Conservation (phyloP, 2,888 invertebrate species). For the Ypsolopha scabrella region DNA sequence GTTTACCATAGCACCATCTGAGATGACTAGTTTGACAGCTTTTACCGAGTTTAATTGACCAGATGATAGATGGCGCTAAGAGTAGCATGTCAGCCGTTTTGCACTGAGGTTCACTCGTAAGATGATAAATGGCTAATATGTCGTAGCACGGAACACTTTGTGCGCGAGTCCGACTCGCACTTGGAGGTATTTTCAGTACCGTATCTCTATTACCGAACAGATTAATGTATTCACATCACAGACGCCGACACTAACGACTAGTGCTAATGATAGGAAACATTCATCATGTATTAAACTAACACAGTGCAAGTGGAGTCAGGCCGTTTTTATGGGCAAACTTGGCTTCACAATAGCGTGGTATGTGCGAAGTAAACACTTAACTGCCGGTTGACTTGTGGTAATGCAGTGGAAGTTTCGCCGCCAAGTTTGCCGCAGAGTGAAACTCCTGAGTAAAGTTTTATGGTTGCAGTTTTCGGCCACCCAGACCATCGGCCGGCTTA, state of each 20-base stretch:
- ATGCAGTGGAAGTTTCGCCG: conserved; percentile 53
- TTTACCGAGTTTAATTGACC: too few relatives aligned
- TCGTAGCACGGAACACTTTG: too few relatives aligned
- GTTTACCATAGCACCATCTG: too few relatives aligned
- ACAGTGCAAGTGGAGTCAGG: conserved; percentile 28
- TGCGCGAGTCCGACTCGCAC: too few relatives aligned
- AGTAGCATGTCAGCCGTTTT: too few relatives aligned
- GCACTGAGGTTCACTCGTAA: too few relatives aligned
- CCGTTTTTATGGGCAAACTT: conserved; percentile 47
- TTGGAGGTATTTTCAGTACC: too few relatives aligned
- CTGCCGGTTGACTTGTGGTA: conserved; percentile 60
- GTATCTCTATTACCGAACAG: too few relatives aligned
- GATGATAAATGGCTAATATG: too few relatives aligned
- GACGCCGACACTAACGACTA: not conserved
- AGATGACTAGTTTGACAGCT: too few relatives aligned
- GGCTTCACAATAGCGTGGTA: conserved; percentile 44
- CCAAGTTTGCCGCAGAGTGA: conserved; percentile 37
- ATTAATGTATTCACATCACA: too few relatives aligned
- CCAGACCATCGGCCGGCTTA: not conserved
- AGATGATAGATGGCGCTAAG: too few relatives aligned
- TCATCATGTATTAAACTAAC: conserved; percentile 17
- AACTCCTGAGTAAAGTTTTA: conserved; percentile 45
- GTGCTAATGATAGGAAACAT: conserved; percentile 19
- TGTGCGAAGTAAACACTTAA: conserved; percentile 64
- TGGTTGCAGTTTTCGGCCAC: conserved; percentile 45